Evolutionary conservation across 2,113 vertebrate species (phyloP), one percentile per base, ranked within the genome.

Genomic region (Mustela lutreola): DNA sequence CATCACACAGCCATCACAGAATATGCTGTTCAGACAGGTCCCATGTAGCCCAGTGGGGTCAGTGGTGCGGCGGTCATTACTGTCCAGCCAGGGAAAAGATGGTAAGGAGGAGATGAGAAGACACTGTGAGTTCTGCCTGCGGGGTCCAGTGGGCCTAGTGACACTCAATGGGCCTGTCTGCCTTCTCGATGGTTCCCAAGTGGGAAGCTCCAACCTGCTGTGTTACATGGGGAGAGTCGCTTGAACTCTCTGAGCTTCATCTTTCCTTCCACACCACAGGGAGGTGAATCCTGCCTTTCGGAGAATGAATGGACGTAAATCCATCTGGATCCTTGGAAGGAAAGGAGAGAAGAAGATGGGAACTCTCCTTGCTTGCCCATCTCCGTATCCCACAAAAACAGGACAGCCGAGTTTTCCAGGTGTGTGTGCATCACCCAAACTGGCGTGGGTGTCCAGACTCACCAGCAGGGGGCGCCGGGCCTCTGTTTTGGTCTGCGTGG

Each of bases 381-480:
- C n/a, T 85, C 63, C 10, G 24, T 21, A 2, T 50, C 71, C 56
- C 3, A 4, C 4, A 56, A 70, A 4, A 4, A 65, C 63, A 9
- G 28, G 2, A 9, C 31, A 11, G 45, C 22, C 28, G 12, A 0
- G 4, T 28, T 67, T 11, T 11, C 53, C 21, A 5, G 1, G 19
- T 3, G 33, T 45, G 11, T 8, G 1, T 65, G 56, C 1, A 10
- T 24, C 3, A 1, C 11, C 19, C 33, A 19, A 62, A 4, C 42
- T 16, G 91, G n/a, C 26, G 50, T 33, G 4, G 31, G 11, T 60
- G 26, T 24, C 42, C 26, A 36, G 65, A 6, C 0, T 11, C 2
- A 31, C 94, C 98, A 90, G 92, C 92, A 98, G 98, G 58, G 80
- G 97, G 96, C 2, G 94, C 83, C 7, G 14, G 62, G 16, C 19